Base-by-base conservation (phyloP, 1,140 invertebrate species). In the Drosophila repletoides region DNA sequence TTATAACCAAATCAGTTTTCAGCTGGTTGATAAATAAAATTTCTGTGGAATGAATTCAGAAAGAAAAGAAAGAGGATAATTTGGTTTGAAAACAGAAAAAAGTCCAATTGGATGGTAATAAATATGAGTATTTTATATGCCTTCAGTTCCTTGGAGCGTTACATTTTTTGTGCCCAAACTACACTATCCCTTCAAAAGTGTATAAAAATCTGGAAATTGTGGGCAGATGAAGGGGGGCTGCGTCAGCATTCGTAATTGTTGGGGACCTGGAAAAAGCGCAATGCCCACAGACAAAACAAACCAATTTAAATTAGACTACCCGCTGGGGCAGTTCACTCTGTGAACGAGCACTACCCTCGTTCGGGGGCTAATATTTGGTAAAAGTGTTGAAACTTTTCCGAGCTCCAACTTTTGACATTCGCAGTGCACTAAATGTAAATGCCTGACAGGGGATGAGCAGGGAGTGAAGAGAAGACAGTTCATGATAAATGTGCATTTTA, bases 301-400 rank as follows among this genome's bases (percentile, higher is more conserved):
- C 81, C 80, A 86, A 86, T 86, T 86, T 86, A 80, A 86, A 87
- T 86, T 84, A 86, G 80, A 84, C 76, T 69, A 55, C 67, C 67
- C 48, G 59, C 55, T 60, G 55, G 63, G 55, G 21, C 33, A 31
- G 22, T 17, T 10, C n/a, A n/a, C n/a, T n/a, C n/a, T n/a, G n/a
- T n/a, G n/a, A n/a, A n/a, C n/a, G n/a, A n/a, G n/a, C n/a, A 4
- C 19, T 40, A 34, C 46, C 56, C 40, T 40, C 14, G 24, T 38
- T 45, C 36, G 46, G 36, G 15, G 51, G 56, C 72, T 74, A 74
- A 74, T 74, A 74, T 56, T 61, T 24, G 41, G 53, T 33, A 49
- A 77, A 69, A 83, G 79, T 77, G 74, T 71, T 77, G 74, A 83
- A 65, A 77, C 71, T 69, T 83, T 79, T 63, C 21, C 36, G 31